Base-by-base conservation (phyloP, 2,888 invertebrate genomes). In the Yponomeuta malinellus region DNA sequence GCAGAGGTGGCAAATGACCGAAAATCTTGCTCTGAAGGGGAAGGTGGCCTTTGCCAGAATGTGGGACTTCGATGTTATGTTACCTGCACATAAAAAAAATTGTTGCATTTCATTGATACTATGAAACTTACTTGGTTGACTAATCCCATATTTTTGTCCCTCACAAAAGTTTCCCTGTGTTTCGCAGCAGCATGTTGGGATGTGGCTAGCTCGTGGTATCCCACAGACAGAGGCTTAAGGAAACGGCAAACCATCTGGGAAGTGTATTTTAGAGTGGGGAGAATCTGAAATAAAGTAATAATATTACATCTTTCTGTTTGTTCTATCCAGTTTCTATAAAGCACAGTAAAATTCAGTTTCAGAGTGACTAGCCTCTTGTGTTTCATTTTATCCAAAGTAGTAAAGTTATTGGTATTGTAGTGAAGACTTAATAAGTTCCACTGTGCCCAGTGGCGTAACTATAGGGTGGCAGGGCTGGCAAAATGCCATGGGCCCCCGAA, bases 161-260 rank as follows among this genome's bases (percentile, higher is more conserved):
- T 94, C 48, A 93, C 92, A 86, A 96, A 98, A 59, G 94, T 93
- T 78, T 98, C 98, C 74, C 95, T 93, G 86, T 97, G 96, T 88
- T 98, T 98, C 80, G 95, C 85, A 93, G 96, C 88, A 94, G 96
- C 79, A 72, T 93, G 93, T 84, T 97, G 98, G n/a, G 96, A 96
- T 48, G 93, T 94, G 12, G 96, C 96, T 75, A 99, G 88, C 81
- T 98, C 98, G 85, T 96, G 96, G 86, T 99, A 99, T 23, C 97
- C 95, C 79, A 95, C 95, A 74, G 97, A 96, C 74, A 97, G 85
- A 10, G 97, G 97, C 84, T 97, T 97, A 76, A 97, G 94, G 81
- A 96, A 97, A 74, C 97, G 93, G 75, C 95, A 94, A 71, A 98
- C 97, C 63, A 98, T 97, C 90, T 97, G 97, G 72, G 98, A 96